Evolutionary conservation across 2,888 invertebrate genomes (phyloP), one percentile per base, ranked within the genome.

Genomic region (Loripinus fragilis): DNA sequence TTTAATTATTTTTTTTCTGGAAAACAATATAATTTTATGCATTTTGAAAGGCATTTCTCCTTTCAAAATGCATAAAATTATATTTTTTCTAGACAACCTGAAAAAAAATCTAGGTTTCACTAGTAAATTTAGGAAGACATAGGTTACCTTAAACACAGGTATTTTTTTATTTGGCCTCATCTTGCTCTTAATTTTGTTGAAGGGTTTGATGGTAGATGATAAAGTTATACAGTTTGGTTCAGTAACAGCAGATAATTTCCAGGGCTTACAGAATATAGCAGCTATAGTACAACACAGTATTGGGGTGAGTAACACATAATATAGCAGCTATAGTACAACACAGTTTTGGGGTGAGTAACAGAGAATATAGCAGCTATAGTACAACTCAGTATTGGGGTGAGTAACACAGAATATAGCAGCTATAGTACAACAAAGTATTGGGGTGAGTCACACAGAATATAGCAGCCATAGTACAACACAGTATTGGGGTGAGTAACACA

Each of bases 311-410:
- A 12, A n/a, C n/a, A 7, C 89, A 90, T 55, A 89, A 90, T 72
- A 90, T 93, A 52, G 92, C 86, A 1, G 74, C 88, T 23, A 88
- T 92, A 30, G 90, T 93, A 23, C 90, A 92, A 55, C 91, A 92
- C 80, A 92, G 92, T 81, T 87, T 90, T 77, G 92, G 89, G 83
- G 93, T 93, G 86, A 87, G 91, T 88, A 41, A n/a, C n/a, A n/a
- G n/a, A 90, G 60, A 89, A 90, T 73, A 90, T 93, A 48, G 92
- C 86, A 0, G 73, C 88, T 23, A 88, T 92, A 28, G 91, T 93
- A n/a, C 90, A 92, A 60, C 92, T 92, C 80, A 92, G 92, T 81
- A 88, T 90, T 76, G 92, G 89, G 83, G 93, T 93, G 86, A 87
- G 91, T 88, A 41, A n/a, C n/a, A 8, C 89, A 90, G 60, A 89